Base-by-base conservation (phyloP, 2,888 invertebrate species). In the Zaprionus obscuricornis region DNA sequence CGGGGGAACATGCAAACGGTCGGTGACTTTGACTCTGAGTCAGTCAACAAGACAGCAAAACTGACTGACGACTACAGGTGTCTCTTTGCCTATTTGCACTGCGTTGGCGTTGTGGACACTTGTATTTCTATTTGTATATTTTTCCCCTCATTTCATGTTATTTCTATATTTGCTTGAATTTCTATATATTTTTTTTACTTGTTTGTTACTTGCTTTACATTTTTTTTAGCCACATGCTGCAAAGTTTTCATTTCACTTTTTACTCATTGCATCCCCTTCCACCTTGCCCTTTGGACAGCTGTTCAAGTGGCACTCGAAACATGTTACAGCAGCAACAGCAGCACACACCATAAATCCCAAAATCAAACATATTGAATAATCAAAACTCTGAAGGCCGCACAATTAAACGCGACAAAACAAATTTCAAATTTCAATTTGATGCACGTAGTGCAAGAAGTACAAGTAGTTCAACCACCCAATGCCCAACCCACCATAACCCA, bases 321-420 rank as follows among this genome's bases (percentile, higher is more conserved):
- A 68, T 62, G 47, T 70, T 60, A n/a, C n/a, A n/a, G n/a, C n/a
- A n/a, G n/a, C n/a, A n/a, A n/a, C n/a, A 13, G 36, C 39, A 6
- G 50, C 62, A 62, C 49, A 64, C 71, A 62, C 69, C 67, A 66
- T 43, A 73, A 71, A 83, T 82, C 84, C 78, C 67, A 51, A 78
- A 88, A 88, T 86, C 81, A 87, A 88, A 81, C 88, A 88, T 86
- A 88, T 88, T 88, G 88, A 88, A 82, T 88, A 87, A 88, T 87
- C 88, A 88, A 86, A 86, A 54, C 14, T 7, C 47, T 10, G 29
- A 29, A 33, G 62, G 31, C 46, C 37, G 45, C 51, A 31, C 67
- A 62, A 71, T 67, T 66, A 54, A 54, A 43, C 17, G 46, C 52
- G 59, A 20, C 42, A 66, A 27, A n/a, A 46, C 52, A 55, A 52